Base-by-base conservation (phyloP, 1,140 invertebrate genomes). In the Pararge aegeria region DNA sequence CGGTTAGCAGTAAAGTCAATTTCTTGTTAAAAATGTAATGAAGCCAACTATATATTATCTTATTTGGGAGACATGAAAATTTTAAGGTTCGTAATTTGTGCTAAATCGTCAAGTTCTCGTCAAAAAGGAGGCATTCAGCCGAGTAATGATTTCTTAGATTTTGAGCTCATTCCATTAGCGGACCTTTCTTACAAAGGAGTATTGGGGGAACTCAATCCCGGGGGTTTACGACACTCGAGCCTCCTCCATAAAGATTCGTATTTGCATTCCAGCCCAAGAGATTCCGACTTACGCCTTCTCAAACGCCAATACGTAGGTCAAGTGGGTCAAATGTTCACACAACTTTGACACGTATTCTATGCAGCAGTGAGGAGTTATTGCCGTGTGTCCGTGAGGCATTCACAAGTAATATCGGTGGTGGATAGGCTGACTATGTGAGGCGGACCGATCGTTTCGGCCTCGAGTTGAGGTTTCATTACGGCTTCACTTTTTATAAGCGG, bases 221-320 rank as follows among this genome's bases (percentile, higher is more conserved):
- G 55, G 67, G 73, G 69, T 73, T 82, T 78, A 76, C 63, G 70
- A 63, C 66, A 64, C 73, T 72, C 65, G 50, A 57, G 69, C 67
- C 66, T 75, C 66, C 54, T 76, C 67, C 71, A 78, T 78, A 85
- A 83, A 85, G 78, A 85, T 78, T 78, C 72, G 72, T 82, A 85
- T 87, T 87, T 87, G 82, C 80, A 83, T 87, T 81, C 71, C 70
- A 65, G 60, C 68, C 69, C 62, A 60, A 73, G 69, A 70, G 77
- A 78, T 83, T 82, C 68, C 69, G 70, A 70, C 73, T 75, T 73
- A 69, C 68, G 73, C 70, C 64, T 61, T 65, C 56, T 58, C 61
- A 60, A 66, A 73, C 73, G 75, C 72, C 77, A 76, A 78, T 80
- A 81, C 66, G 59, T 44, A 72, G 75, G 80, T 81, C 76, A 78